phyloP scores from a whole-genome alignment of 2,113 vertebrate genomes.

The Prolemur simus region DNA sequence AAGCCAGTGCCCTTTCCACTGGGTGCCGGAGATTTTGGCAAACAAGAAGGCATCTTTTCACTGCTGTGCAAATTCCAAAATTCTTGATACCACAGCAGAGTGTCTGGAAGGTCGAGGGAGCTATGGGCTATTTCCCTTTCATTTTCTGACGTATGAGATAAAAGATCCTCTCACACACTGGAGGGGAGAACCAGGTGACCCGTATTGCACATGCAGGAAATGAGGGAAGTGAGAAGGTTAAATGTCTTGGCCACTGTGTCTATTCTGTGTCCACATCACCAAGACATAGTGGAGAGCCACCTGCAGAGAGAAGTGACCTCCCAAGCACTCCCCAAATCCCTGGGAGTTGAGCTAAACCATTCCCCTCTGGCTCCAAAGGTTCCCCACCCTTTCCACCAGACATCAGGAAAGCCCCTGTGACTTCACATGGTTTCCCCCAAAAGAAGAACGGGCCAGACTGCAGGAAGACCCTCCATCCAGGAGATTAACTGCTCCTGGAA shows the following conservation, averaged over 20 bases:
- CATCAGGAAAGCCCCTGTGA: not conserved
- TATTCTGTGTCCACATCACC: not conserved
- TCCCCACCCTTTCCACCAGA: rapidly evolving
- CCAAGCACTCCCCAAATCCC: not conserved
- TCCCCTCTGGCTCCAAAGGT: not conserved
- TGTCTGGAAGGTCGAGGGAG: not conserved
- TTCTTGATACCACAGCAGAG: not conserved
- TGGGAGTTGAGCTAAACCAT: not conserved
- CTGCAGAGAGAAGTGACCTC: not conserved
- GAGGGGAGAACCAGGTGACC: not conserved
- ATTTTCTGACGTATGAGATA: not conserved
- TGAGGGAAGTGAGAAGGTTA: too few relatives aligned
- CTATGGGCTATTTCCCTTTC: not conserved
- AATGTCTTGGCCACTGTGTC: not conserved
- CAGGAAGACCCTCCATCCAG: not conserved
- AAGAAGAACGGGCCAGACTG: not conserved
- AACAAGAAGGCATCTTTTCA: not conserved
- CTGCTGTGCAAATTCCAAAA: not conserved
- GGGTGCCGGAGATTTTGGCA: not conserved
- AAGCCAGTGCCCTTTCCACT: not conserved
- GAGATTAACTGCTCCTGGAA: not conserved
- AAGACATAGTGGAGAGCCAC: not conserved
- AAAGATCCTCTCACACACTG: not conserved
- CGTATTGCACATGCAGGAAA: too few relatives aligned
- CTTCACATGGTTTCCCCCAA: not conserved